These are phyloP conservation scores for Gasterosteus aculeatus DNA, from an alignment of 2,113 vertebrate species.

Conservation along the genomic window DNA sequence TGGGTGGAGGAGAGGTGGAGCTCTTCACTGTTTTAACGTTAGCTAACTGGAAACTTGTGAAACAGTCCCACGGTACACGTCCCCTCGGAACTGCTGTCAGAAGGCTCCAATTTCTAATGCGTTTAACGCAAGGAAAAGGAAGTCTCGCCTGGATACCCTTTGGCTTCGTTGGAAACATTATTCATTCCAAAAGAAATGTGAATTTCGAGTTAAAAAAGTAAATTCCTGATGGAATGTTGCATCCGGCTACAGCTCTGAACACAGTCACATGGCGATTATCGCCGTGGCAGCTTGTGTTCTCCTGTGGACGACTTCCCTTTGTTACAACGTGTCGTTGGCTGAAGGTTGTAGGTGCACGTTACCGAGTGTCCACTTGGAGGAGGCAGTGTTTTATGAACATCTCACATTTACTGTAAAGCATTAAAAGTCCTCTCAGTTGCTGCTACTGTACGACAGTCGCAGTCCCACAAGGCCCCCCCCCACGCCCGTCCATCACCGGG, in stretches of 20 bases:
- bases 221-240: neutral
- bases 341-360: neutral
- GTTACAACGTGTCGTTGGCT: neutral
- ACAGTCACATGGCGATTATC: too few relatives aligned
- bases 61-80: neutral
- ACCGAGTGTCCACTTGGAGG: neutral
- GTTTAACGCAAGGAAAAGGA: neutral
- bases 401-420: constrained; percentile 15
- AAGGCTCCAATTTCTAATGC: too few relatives aligned
- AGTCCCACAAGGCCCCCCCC: neutral
- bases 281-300: too few relatives aligned
- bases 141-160: neutral
- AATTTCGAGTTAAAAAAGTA: neutral
- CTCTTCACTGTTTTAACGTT: neutral
- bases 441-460: neutral
- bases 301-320: too few relatives aligned
- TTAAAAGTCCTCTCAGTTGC: neutral
- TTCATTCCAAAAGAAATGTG: neutral
- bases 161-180: neutral
- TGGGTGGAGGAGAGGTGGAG: neutral
- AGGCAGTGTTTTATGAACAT: neutral
- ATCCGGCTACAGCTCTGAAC: neutral
- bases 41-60: too few relatives aligned
- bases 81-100: too few relatives aligned
- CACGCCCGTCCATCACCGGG: neutral